phyloP scores from a whole-genome alignment of 2,888 invertebrate species.

The Drosophila lutescens region DNA sequence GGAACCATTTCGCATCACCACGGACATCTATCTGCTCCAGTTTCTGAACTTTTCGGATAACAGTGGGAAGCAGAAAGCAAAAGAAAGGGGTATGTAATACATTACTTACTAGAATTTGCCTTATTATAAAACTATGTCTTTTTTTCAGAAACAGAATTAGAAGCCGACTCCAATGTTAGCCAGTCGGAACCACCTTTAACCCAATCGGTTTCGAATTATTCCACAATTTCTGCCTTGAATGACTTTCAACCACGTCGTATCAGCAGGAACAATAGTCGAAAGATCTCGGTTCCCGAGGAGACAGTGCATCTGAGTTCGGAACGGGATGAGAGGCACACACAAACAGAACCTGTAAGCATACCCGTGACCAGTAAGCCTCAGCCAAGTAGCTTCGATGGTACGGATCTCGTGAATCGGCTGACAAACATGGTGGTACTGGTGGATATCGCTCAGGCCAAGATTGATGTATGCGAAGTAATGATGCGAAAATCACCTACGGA shows the following conservation, averaged over 20 bases:
- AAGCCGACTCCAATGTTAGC: conserved; percentile 40
- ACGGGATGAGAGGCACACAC: conserved; percentile 77
- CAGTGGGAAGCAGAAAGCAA: conserved; percentile 10
- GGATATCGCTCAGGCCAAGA: conserved; percentile 66
- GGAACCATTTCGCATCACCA: conserved; percentile 68
- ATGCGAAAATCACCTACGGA: conserved; percentile 29
- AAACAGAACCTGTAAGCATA: conserved; percentile 21
- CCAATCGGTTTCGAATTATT: conserved; percentile 52
- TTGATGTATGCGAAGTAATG: conserved; percentile 64
- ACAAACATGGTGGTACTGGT: conserved; percentile 55
- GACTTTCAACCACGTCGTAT: conserved; percentile 55
- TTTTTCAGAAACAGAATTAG: conserved; percentile 44
- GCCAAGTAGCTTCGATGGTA: conserved; percentile 7
- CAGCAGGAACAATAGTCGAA: conserved; percentile 72
- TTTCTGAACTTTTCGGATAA: conserved; percentile 71
- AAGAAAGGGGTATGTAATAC: conserved; percentile 45
- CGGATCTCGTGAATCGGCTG: conserved; percentile 36
- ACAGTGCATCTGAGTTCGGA: conserved; percentile 84
- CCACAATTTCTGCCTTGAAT: conserved; percentile 43
- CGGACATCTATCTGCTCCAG: conserved; percentile 73
- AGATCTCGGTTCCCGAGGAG: conserved; percentile 81
- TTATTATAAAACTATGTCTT: not conserved
- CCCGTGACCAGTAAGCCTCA: not conserved
- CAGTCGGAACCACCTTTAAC: conserved; percentile 39
- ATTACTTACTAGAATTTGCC: rapidly evolving